A percentile compares a stretch with the other conserved stretches of the same genome.
phyloP scores from a whole-genome alignment of 2,797 vertebrate genomes.

The Gymnoscopelus microlampas region DNA sequence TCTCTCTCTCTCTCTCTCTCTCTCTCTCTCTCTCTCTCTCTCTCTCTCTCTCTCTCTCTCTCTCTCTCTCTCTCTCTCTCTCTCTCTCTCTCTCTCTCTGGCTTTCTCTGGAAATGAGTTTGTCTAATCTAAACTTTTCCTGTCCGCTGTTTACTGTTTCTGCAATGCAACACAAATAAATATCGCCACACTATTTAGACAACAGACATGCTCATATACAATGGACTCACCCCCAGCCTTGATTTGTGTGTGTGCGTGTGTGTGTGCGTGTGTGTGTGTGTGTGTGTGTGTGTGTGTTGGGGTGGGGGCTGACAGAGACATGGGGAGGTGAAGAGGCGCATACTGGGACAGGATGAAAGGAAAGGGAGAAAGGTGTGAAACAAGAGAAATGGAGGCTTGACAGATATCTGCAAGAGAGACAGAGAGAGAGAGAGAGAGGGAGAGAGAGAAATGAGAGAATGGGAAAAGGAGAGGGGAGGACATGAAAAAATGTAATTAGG shows the following conservation, averaged over 20 bases:
- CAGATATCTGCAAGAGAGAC: background rate
- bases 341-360: too few relatives aligned
- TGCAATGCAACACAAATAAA: slow-evolving; percentile 74
- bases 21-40: slow-evolving; percentile 43
- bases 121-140: slow-evolving; percentile 71
- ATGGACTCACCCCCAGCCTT: slow-evolving; percentile 13
- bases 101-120: slow-evolving; percentile 62
- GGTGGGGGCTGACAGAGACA: background rate
- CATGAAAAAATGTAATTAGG: too few relatives aligned
- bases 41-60: slow-evolving; percentile 5
- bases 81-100: background rate
- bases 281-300: too few relatives aligned
- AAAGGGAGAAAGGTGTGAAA: too few relatives aligned
- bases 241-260: background rate
- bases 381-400: background rate
- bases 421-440: background rate
- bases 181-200: slow-evolving; percentile 71
- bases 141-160: slow-evolving; percentile 74
- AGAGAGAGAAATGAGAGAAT: too few relatives aligned
- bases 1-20: slow-evolving; percentile 22
- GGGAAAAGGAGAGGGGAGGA: too few relatives aligned
- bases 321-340: background rate
- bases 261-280: background rate
- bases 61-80: slow-evolving; percentile 44
- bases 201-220: slow-evolving; percentile 56